These are phyloP conservation scores for Tenthredo mesomela DNA, from an alignment of 2,888 invertebrate genomes.

Conservation along the genomic window DNA sequence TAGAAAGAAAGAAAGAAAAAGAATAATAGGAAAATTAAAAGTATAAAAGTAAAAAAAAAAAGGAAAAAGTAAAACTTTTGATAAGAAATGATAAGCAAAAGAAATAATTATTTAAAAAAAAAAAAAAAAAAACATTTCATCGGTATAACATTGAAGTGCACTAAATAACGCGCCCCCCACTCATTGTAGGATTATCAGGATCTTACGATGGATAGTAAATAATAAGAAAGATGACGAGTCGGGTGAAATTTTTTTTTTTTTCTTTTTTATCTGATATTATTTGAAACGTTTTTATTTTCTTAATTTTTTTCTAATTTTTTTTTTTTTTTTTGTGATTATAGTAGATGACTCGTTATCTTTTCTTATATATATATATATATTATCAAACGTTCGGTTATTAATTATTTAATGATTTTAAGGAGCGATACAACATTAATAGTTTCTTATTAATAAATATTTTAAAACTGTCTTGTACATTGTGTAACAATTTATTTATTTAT, in stretches of 20 bases:
- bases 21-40: neutral
- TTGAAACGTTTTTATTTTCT: neutral
- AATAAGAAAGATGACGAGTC: neutral
- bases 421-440: slow-evolving; percentile 68
- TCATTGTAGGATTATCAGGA: neutral
- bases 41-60: neutral
- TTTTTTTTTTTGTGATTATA: neutral
- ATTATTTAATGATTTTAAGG: slow-evolving; percentile 74
- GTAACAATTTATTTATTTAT: slow-evolving; percentile 67
- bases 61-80: neutral
- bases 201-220: neutral
- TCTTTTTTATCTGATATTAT: neutral
- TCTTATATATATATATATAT: too few relatives aligned
- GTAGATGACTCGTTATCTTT: slow-evolving; percentile 4
- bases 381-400: slow-evolving; percentile 63
- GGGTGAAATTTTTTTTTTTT: neutral
- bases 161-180: slow-evolving; percentile 3
- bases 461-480: slow-evolving; percentile 69
- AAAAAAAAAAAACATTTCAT: neutral
- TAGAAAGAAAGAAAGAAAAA: neutral
- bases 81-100: neutral
- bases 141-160: neutral
- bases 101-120: neutral
- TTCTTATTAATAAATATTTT: slow-evolving; percentile 76
- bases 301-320: too few relatives aligned